Evolutionary conservation across 1,140 invertebrate genomes (phyloP).

Genomic region (Ganaspis sp.): DNA sequence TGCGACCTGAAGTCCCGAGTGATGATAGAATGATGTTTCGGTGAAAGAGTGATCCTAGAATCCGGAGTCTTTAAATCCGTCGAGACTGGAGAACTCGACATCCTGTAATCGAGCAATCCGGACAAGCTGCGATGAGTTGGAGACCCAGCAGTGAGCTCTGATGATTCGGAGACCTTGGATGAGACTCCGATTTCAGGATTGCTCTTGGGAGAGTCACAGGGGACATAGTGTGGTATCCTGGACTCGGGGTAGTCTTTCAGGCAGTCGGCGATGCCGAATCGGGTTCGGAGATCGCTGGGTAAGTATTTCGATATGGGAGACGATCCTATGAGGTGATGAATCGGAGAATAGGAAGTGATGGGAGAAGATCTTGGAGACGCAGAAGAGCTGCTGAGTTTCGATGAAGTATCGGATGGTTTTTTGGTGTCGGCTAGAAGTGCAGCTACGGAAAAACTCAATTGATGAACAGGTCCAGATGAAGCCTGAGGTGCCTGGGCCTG

Average conservation of each 20-base stretch:
- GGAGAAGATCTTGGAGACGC: slow-evolving; percentile 11
- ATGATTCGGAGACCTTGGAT: slow-evolving; percentile 35
- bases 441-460: slow-evolving; percentile 76
- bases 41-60: slow-evolving; percentile 37
- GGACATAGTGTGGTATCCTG: slow-evolving; percentile 7
- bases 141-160: slow-evolving; percentile 38
- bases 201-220: slow-evolving; percentile 37
- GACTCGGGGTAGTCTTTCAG: slow-evolving; percentile 30
- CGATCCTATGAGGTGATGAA: background rate
- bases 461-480: slow-evolving; percentile 59
- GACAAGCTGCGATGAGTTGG: slow-evolving; percentile 14
- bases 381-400: background rate
- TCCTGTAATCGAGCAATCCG: slow-evolving; percentile 36
- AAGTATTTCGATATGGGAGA: slow-evolving; percentile 41
- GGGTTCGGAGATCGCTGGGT: slow-evolving; percentile 48
- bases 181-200: slow-evolving; percentile 35
- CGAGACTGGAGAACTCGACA: slow-evolving; percentile 37
- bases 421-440: slow-evolving; percentile 73
- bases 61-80: slow-evolving; percentile 14
- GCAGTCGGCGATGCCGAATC: slow-evolving; percentile 33
- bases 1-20: slow-evolving; percentile 38
- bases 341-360: background rate
- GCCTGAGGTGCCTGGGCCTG: slow-evolving; percentile 60
- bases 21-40: slow-evolving; percentile 26
- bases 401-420: slow-evolving; percentile 41